Evolutionary conservation across 2,888 invertebrate genomes (phyloP).

Genomic region (Melangyna quadrimaculata): DNA sequence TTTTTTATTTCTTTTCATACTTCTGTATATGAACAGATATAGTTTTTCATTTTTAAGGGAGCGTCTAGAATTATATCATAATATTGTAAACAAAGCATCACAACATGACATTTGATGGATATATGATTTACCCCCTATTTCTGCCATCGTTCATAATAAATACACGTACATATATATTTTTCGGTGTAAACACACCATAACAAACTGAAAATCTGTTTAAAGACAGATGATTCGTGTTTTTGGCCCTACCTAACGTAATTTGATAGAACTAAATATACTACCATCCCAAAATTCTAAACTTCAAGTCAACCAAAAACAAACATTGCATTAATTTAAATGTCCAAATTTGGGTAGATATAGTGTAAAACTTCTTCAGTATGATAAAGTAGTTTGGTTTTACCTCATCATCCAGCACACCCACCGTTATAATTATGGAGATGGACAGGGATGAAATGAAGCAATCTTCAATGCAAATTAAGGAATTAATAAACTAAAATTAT

Average conservation of each 20-base stretch:
- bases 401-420: no score
- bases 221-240: background rate
- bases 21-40: background rate
- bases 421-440: background rate
- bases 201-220: constrained; percentile 4
- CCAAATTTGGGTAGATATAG: background rate
- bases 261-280: background rate
- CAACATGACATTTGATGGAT: constrained; percentile 62
- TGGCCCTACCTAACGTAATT: background rate
- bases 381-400: background rate
- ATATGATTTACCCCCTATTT: constrained; percentile 23
- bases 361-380: background rate
- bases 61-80: background rate
- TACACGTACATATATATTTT: constrained; percentile 21
- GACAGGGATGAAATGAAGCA: background rate
- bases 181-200: constrained; percentile 3
- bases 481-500: constrained; percentile 21
- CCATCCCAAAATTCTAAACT: background rate
- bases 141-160: background rate
- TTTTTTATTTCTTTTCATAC: background rate
- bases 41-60: background rate
- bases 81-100: constrained; percentile 47
- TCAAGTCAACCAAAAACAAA: constrained; percentile 6
- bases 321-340: constrained; percentile 28
- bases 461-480: constrained; percentile 26